Base-by-base conservation (phyloP, 1,140 invertebrate genomes). In the Ostrea edulis region DNA sequence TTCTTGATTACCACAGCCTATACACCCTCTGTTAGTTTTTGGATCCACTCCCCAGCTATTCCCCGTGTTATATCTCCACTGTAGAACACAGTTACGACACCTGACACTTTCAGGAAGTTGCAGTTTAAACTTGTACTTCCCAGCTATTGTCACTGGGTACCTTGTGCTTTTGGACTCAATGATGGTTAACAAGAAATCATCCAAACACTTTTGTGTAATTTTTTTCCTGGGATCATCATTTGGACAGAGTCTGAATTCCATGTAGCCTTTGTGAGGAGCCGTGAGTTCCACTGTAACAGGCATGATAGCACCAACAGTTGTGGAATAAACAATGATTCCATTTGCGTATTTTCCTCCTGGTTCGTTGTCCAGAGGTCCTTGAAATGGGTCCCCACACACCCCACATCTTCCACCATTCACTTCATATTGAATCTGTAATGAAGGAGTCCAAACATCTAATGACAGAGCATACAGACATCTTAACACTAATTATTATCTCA, bases 201-300 rank as follows among this genome's bases (percentile, higher is more conserved):
- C 90, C 29, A 94, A 88, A 86, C 93, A 94, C 12, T 89, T 88
- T 35, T 92, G 90, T 17, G 91, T 92, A 20, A 88, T 90, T n/a
- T 85, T 51, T 35, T 88, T 90, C 12, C 53, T 86, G 11, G 86
- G 89, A 94, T 95, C 94, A 62, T 96, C 96, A 93, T 96, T 96
- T 0, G 97, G 96, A 93, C 98, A 99, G 0, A 98, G 92, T 86
- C 97, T 96, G 95, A 98, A 98, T 93, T 98, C 97, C 92, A 98
- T 98, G 94, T 97, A 98, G 12, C 98, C 98, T 90, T 90, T 89
- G 84, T 93, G 92, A 71, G 90, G 90, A 71, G 91, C 93, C 4
- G 92, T 93, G 35, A 94, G 68, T 85, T 93, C 90, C 8, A 93
- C 90, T 25, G 53, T 68, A 7, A 93, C 90, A 17, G 84, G 68